Conservation (phyloP, 2,888 invertebrate species). For the Drosophila yooni region DNA sequence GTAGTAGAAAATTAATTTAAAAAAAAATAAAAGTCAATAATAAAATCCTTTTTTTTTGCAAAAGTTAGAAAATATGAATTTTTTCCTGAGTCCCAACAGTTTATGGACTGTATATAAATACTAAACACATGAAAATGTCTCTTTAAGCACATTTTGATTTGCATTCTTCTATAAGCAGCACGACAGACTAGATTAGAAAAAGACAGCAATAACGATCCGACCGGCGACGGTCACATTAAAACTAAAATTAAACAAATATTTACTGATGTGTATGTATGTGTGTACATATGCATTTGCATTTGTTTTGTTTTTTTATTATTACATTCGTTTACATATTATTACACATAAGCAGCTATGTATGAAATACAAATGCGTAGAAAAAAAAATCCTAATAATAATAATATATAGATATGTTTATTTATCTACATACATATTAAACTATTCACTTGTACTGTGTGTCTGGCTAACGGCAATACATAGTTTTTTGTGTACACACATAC, state of each 20-base stretch:
- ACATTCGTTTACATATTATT: conserved; percentile 21
- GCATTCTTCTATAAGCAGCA: conserved; percentile 16
- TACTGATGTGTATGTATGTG: conserved; percentile 5
- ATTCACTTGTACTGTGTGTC: neutral
- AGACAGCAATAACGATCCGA: conserved; percentile 13
- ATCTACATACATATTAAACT: neutral
- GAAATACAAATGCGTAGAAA: neutral
- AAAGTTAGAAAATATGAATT: too few species aligned
- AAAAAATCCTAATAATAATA: neutral
- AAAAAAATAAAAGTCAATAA: too few species aligned
- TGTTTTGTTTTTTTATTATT: conserved; percentile 14
- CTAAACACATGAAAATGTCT: neutral
- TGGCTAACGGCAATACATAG: neutral
- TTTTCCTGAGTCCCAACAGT: too few species aligned
- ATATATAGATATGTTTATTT: neutral
- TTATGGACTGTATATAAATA: neutral
- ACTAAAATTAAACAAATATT: conserved; percentile 48
- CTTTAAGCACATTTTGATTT: conserved; percentile 16
- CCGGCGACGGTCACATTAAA: conserved; percentile 17
- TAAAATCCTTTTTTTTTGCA: too few species aligned
- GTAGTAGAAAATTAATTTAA: too few species aligned
- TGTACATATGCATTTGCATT: conserved; percentile 11
- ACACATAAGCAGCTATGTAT: neutral
- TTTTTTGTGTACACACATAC: neutral
- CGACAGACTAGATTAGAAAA: conserved; percentile 31